Percentiles rank a stretch among this genome's conserved stretches.
These are phyloP conservation scores for Sinopyrophorus schimmeli DNA, from an alignment of 2,888 invertebrate species.

Conservation along the genomic window DNA sequence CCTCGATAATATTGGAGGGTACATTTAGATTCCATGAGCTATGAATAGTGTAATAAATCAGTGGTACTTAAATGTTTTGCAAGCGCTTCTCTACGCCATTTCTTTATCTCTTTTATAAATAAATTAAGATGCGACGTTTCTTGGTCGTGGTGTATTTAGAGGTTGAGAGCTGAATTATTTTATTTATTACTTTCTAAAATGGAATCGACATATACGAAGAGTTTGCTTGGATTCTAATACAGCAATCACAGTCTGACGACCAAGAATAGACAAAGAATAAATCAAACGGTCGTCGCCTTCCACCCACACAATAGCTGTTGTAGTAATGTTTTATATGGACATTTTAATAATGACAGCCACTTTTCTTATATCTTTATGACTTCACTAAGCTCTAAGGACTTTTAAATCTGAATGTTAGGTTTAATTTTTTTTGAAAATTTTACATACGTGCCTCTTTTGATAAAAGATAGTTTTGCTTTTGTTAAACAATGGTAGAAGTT, in stretches of 20 bases:
- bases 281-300: constrained; percentile 19
- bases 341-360: too few relatives aligned
- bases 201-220: too few relatives aligned
- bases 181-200: constrained; percentile 1
- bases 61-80: constrained; percentile 21
- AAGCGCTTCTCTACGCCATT: constrained; percentile 20
- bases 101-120: constrained; percentile 18
- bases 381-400: too few relatives aligned
- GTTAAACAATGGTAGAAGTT: too few relatives aligned
- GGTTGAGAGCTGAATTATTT: constrained; percentile 3
- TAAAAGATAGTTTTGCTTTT: too few relatives aligned
- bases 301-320: constrained; percentile 7
- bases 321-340: constrained; percentile 1
- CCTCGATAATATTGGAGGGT: constrained; percentile 19
- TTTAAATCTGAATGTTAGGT: too few relatives aligned
- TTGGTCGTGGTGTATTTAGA: constrained; percentile 5
- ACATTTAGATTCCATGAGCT: constrained; percentile 11
- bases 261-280: constrained; percentile 9
- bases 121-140: constrained; percentile 2
- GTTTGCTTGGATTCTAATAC: too few relatives aligned
- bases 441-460: too few relatives aligned
- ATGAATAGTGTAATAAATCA: constrained; percentile 24
- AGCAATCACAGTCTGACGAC: too few relatives aligned
- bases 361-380: too few relatives aligned
- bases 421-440: too few relatives aligned